Percentiles rank a stretch among this genome's conserved stretches.
These are phyloP conservation scores for Myodes glareolus DNA, from an alignment of 2,113 vertebrate species.

Conservation along the genomic window DNA sequence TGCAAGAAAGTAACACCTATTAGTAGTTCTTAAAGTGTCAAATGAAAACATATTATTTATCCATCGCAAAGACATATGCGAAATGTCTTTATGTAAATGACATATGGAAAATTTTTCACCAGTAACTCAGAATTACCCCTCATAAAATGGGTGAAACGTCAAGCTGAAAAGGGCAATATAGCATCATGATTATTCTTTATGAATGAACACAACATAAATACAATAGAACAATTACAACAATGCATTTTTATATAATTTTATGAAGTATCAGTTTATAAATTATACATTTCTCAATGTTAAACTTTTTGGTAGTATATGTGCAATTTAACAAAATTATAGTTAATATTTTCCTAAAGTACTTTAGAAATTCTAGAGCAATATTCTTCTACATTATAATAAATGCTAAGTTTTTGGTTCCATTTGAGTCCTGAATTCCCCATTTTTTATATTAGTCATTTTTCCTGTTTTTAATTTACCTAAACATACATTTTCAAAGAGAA, in stretches of 20 bases:
- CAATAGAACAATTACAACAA: not conserved
- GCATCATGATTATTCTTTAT: not conserved
- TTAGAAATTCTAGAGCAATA: not conserved
- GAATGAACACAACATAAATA: not conserved
- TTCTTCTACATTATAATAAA: not conserved
- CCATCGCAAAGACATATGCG: not conserved
- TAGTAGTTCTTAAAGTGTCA: not conserved
- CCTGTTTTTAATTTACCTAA: not conserved
- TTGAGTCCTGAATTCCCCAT: not conserved
- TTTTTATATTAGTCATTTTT: not conserved
- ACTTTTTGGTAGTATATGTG: not conserved
- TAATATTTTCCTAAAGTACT: not conserved
- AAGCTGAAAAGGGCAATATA: not conserved
- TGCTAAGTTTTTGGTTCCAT: not conserved
- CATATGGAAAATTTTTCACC: not conserved
- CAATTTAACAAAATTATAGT: not conserved
- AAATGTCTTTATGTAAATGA: no score
- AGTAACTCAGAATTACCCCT: constrained; percentile 1
- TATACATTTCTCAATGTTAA: not conserved
- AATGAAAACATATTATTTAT: not conserved
- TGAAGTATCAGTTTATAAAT: not conserved
- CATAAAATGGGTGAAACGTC: not conserved
- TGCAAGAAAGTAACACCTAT: not conserved
- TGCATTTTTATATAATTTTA: not conserved
- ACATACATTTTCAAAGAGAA: not conserved